A percentile compares a stretch with the other conserved stretches of the same genome.
phyloP scores from a whole-genome alignment of 2,797 vertebrate genomes.

The Sardinella longiceps region DNA sequence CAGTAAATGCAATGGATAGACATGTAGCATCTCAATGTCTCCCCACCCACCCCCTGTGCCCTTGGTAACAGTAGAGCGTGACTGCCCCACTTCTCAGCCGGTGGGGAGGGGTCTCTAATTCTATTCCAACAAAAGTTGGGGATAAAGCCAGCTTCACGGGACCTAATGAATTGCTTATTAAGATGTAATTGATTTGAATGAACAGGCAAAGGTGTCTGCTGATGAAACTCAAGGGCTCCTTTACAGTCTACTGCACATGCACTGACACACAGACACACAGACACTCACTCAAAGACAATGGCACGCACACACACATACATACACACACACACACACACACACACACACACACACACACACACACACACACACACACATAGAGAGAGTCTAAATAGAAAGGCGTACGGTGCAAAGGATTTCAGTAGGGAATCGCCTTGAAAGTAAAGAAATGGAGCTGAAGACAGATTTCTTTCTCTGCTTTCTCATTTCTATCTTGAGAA shows the following conservation, averaged over 20 bases:
- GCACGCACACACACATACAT: neutral
- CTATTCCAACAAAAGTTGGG: neutral
- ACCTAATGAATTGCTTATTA: constrained; percentile 23
- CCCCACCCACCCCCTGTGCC: neutral
- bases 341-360: constrained; percentile 6
- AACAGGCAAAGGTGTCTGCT: constrained; percentile 22
- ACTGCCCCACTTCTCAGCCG: neutral
- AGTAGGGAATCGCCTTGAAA: no score
- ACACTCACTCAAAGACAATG: neutral
- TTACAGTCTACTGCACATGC: constrained; percentile 23
- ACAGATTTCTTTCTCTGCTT: neutral
- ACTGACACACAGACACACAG: neutral
- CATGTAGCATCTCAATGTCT: neutral
- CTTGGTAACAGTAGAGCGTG: neutral
- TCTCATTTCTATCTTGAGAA: neutral
- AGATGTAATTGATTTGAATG: constrained; percentile 27
- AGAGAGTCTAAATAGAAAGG: no score
- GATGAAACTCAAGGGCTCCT: constrained; percentile 24
- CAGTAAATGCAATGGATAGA: neutral
- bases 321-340: neutral
- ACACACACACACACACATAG: neutral
- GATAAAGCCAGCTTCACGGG: neutral
- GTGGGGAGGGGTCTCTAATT: neutral
- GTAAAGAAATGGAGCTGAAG: neutral
- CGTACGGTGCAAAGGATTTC: no score